Evolutionary conservation across 2,797 vertebrate species (phyloP), one percentile per base, ranked within the genome.

Genomic region (Moxostoma hubbsi): DNA sequence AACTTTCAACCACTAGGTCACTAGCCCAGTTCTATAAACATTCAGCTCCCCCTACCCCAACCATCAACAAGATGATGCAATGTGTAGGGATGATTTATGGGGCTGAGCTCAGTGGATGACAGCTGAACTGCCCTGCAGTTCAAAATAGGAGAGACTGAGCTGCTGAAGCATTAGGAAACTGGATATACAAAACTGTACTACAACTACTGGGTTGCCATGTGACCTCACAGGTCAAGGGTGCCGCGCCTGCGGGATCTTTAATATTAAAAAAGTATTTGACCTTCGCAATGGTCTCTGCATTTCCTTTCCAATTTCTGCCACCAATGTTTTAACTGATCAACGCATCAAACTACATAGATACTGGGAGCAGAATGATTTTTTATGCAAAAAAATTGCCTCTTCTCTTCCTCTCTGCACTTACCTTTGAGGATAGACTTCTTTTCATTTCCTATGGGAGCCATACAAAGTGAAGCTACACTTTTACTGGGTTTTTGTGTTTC

Each of bases 401-500:
- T 63, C 53, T 53, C 16, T 67, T 59, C 8, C 36, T 43, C 49
- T 51, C 47, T 13, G 11, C 18, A 45, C 69, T 54, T 46, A 74
- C 70, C 47, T 53, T 18, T 15, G 59, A 73, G 54, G n/a, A 73
- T 58, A 66, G 59, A 57, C n/a, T 63, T 64, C 66, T 70, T 45
- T 70, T 24, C 3, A 8, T 63, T 50, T 80, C 78, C 57, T 9
- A 12, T 10, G 51, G 69, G 15, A 45, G 18, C 7, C 49, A 76
- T 47, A 15, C 4, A 58, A 45, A 74, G 49, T 24, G 45, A 24
- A 61, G 18, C 51, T 36, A 68, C 47, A 49, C 67, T 75, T 71
- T 68, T 75, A 77, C 53, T 80, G 18, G 81, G 77, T 85, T 74
- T 85, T 70, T 82, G 54, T 82, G 77, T 80, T 80, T 81, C 74